Base-by-base conservation (phyloP, 1,140 invertebrate species). In the Belonocnema kinseyi region DNA sequence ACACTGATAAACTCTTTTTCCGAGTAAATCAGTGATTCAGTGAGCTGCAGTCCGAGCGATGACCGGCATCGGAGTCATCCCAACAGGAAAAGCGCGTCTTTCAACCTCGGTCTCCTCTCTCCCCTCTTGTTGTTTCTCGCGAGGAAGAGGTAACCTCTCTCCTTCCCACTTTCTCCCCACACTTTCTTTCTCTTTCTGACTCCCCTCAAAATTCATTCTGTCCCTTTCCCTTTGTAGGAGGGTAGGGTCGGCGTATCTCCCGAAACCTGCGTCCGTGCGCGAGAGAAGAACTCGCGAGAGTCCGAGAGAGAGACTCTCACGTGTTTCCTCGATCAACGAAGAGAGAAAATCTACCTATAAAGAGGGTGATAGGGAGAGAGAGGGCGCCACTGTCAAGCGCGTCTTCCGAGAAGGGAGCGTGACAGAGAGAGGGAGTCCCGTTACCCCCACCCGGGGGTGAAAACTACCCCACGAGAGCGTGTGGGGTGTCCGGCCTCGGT, bases 391-490 rank as follows among this genome's bases (percentile, higher is more conserved):
- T 77, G 76, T 54, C 73, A 76, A 72, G 50, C 26, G 19, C 50
- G 46, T 26, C 26, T 50, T 14, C 61, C 33, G 66, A 61, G 75
- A 66, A 80, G 78, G 73, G 76, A 74, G 72, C 61, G 72, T 16
- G 50, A 13, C 54, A 77, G 77, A 54, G 72, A 72, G 73, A 80
- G 72, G 40, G 72, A 76, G 78, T 77, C 72, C 51, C 70, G 80
- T 87, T 87, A 80, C 88, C 89, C 88, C 88, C 87, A 88, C 88
- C 82, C 75, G 83, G 85, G 90, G 88, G 87, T 90, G 87, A 90
- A 91, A 91, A 90, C 88, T 88, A 91, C 90, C 90, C 90, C 82
- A 85, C 83, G 73, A 70, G 76, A 86, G 83, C 88, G 89, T 87
- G 88, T 90, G 88, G 89, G 89, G 88, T 88, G 88, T 89, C 88